Conservation (phyloP, 1,140 invertebrate species). For the Plutomurus gul region DNA sequence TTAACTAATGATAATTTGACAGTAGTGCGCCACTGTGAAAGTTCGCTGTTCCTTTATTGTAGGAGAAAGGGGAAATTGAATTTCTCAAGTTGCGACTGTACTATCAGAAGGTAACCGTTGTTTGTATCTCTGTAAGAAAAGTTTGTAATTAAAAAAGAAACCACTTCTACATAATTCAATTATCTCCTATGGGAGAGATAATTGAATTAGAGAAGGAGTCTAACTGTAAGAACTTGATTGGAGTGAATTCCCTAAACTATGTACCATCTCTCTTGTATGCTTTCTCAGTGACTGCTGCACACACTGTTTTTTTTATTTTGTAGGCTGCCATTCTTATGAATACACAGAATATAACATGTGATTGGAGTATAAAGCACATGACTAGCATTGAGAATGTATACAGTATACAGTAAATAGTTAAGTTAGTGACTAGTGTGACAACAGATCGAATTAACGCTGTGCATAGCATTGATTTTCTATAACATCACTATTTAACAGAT, state of each 20-base stretch:
- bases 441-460: conserved; percentile 1
- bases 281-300: too few species aligned
- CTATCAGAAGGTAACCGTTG: neutral
- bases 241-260: neutral
- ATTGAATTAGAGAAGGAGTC: neutral
- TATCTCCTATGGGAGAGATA: neutral
- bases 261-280: too few species aligned
- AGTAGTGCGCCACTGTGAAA: neutral
- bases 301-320: too few species aligned
- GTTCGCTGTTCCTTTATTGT: neutral
- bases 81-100: neutral
- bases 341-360: too few species aligned
- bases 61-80: neutral
- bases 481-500: too few species aligned
- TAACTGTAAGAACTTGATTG: neutral
- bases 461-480: neutral
- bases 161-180: conserved; percentile 14
- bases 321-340: too few species aligned
- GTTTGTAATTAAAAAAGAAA: conserved; percentile 26
- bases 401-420: too few species aligned
- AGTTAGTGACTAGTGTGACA: too few species aligned
- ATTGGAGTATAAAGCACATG: too few species aligned
- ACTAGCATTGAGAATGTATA: too few species aligned
- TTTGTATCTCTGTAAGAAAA: neutral
- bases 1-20: conserved; percentile 13